These are phyloP conservation scores for Rosalia funebris DNA, from an alignment of 2,888 invertebrate species.

Conservation along the genomic window DNA sequence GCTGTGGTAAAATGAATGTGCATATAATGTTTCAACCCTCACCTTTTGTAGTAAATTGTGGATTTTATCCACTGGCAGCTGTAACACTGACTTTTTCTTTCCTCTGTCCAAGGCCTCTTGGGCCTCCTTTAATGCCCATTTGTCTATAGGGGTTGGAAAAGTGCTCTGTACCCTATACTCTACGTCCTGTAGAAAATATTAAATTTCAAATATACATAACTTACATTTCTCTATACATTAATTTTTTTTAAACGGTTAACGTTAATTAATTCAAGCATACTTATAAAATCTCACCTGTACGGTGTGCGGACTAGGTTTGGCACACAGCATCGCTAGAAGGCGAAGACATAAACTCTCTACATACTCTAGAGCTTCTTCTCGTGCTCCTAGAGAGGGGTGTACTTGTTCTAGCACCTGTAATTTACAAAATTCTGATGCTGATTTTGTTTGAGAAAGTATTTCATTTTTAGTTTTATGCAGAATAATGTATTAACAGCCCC, in stretches of 20 bases:
- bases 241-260: no score
- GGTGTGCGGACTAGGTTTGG: conserved; percentile 83
- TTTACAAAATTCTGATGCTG: no score
- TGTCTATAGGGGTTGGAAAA: conserved; percentile 95
- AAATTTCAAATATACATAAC: no score
- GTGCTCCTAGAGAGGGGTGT: conserved; percentile 85
- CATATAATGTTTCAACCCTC: no score
- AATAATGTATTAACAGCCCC: no score
- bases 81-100: conserved; percentile 79
- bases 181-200: conserved; percentile 78
- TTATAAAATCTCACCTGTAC: conserved; percentile 69
- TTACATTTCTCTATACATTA: no score
- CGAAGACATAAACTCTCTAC: conserved; percentile 92
- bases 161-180: conserved; percentile 91
- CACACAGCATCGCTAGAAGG: conserved; percentile 88
- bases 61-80: conserved; percentile 86
- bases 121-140: conserved; percentile 92
- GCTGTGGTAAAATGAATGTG: no score
- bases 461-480: no score
- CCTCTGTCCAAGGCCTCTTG: conserved; percentile 83
- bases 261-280: no score
- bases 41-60: conserved; percentile 88
- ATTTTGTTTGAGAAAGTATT: no score
- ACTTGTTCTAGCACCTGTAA: conserved; percentile 88
- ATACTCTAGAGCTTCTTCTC: conserved; percentile 90